Conservation (phyloP, 1,140 invertebrate species). For the Leptinotarsa defecta region DNA sequence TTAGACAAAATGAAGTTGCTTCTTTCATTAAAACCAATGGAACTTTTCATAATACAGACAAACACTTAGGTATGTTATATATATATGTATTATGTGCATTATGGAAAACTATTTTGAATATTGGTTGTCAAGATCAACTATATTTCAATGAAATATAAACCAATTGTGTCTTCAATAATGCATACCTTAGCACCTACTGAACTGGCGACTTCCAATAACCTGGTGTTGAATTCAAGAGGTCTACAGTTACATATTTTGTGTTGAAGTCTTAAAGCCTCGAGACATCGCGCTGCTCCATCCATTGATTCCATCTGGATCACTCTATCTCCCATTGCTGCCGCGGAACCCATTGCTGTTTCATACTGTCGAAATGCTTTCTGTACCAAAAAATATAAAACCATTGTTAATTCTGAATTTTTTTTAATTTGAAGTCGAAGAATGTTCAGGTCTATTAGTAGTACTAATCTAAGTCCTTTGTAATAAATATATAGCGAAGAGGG, state of each 20-base stretch:
- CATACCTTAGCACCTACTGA: constrained; percentile 78
- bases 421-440: not conserved
- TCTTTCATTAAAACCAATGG: too few relatives aligned
- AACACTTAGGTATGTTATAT: too few relatives aligned
- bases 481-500: too few relatives aligned
- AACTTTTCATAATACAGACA: too few relatives aligned
- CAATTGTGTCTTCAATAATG: too few relatives aligned
- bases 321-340: constrained; percentile 75
- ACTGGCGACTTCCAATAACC: constrained; percentile 77
- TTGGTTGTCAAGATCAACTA: too few relatives aligned
- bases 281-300: constrained; percentile 79
- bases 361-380: constrained; percentile 78
- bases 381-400: constrained; percentile 36
- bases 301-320: constrained; percentile 86
- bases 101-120: too few relatives aligned
- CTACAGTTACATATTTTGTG: constrained; percentile 84
- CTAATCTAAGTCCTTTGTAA: too few relatives aligned
- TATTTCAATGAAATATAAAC: too few relatives aligned
- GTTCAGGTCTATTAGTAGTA: not conserved
- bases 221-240: constrained; percentile 80
- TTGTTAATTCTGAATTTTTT: not conserved
- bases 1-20: too few relatives aligned
- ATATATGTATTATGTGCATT: too few relatives aligned
- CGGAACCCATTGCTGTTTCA: constrained; percentile 80
- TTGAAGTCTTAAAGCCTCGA: constrained; percentile 75